A percentile compares a stretch with the other conserved stretches of the same genome.
Evolutionary conservation across 1,140 invertebrate species (phyloP).

Genomic region (Hydropsyche tenuis): DNA sequence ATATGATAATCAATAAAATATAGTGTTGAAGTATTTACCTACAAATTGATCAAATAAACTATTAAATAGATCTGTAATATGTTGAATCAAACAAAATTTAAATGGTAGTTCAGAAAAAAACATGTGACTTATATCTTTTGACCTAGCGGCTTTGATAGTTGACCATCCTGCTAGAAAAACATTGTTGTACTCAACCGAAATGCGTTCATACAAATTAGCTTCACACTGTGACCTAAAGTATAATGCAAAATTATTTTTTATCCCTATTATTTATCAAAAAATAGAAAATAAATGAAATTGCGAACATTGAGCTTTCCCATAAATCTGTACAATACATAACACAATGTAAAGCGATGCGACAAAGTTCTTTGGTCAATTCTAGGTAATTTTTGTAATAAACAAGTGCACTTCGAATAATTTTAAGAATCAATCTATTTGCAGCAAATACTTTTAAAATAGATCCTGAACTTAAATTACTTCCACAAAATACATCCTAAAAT

Average conservation of each 20-base stretch:
- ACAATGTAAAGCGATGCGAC: slow-evolving; percentile 41
- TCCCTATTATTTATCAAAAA: not conserved
- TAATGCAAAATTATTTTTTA: not conserved
- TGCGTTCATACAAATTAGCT: slow-evolving; percentile 37
- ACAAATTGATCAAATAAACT: slow-evolving; percentile 39
- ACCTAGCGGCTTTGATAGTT: slow-evolving; percentile 40
- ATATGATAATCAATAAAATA: not conserved
- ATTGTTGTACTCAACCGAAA: slow-evolving; percentile 42
- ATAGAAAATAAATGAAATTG: not conserved
- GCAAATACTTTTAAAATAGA: slow-evolving; percentile 45
- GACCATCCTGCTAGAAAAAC: slow-evolving; percentile 44
- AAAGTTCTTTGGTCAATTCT: slow-evolving; percentile 46
- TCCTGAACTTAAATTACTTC: slow-evolving; percentile 40
- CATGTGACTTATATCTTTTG: slow-evolving; percentile 39
- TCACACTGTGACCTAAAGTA: slow-evolving; percentile 41
- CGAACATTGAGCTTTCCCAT: slow-evolving; percentile 45
- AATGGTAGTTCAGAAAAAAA: slow-evolving; percentile 47
- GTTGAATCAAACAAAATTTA: slow-evolving; percentile 26
- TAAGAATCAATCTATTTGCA: slow-evolving; percentile 32
- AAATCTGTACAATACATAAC: slow-evolving; percentile 48
- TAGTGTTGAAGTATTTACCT: not conserved
- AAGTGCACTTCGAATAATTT: slow-evolving; percentile 37
- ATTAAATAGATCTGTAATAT: slow-evolving; percentile 20
- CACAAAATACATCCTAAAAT: slow-evolving; percentile 43
- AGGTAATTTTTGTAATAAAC: slow-evolving; percentile 44